These are phyloP conservation scores for Scomber colias DNA, from an alignment of 2,113 vertebrate species.

Conservation along the genomic window DNA sequence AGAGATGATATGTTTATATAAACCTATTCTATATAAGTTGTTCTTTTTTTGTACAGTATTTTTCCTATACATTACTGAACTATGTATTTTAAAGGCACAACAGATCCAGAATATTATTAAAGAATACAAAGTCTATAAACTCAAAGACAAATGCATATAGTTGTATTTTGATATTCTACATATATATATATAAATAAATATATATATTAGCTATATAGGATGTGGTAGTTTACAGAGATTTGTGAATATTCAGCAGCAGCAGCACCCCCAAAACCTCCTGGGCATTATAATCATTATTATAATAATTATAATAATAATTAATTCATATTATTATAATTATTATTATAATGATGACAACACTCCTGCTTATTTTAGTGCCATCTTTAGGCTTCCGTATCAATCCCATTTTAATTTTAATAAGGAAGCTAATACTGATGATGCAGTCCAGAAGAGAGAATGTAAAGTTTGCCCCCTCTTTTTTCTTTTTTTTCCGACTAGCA, in stretches of 20 bases:
- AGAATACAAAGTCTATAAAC: slow-evolving; percentile 67
- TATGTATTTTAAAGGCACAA: slow-evolving; percentile 94
- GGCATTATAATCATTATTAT: slow-evolving; percentile 53
- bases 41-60: slow-evolving; percentile 98
- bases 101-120: slow-evolving; percentile 79
- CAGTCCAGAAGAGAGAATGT: slow-evolving; percentile 25
- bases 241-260: slow-evolving; percentile 48
- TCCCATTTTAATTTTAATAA: background rate
- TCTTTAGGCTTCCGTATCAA: slow-evolving; percentile 26
- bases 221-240: slow-evolving; percentile 54
- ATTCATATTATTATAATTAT: background rate
- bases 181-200: background rate
- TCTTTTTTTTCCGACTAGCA: background rate
- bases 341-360: slow-evolving; percentile 1
- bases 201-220: slow-evolving; percentile 19
- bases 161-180: slow-evolving; percentile 82
- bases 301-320: background rate
- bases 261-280: slow-evolving; percentile 36
- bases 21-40: slow-evolving; percentile 90
- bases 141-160: slow-evolving; percentile 62
- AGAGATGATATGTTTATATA: slow-evolving; percentile 94
- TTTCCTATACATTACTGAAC: slow-evolving; percentile 93
- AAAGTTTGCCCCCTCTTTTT: background rate
- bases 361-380: slow-evolving; percentile 26
- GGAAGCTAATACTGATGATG: slow-evolving; percentile 19